Evolutionary conservation across 2,888 invertebrate species (phyloP), one percentile per base, ranked within the genome.

Genomic region (Cheilosia vulpina): DNA sequence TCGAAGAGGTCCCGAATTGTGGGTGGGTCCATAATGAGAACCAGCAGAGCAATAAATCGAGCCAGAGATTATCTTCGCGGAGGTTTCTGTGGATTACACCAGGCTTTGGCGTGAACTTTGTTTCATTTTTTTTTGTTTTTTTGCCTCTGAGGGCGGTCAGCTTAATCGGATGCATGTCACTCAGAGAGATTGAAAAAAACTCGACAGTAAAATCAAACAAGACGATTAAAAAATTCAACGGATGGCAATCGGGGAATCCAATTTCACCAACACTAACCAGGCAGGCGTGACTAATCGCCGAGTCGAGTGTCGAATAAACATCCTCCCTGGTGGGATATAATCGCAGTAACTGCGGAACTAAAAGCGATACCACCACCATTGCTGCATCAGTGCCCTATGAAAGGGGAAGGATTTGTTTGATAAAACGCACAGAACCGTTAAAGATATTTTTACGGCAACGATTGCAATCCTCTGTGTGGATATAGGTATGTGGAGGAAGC

Each of bases 211-310:
- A 55, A 57, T 31, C 52, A 69, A 13, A 69, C 41, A 53, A 17
- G 19, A 11, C 47, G 47, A 47, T 47, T 47, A 47, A 38, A 43
- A 65, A 66, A n/a, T 41, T 60, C 41, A 9, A 38, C 17, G 11
- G 68, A 53, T 58, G 62, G 73, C 52, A 72, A 72, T 60, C 41
- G 38, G 62, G 63, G 66, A 81, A 81, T 85, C 81, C 81, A 85
- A 85, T 85, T 85, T 72, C 43, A 52, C 66, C 62, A 45, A 62
- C 60, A 71, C 76, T 80, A 81, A 81, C 85, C 85, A 85, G 85
- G 85, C 85, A 85, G 85, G 85, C 85, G 85, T 85, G 85, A 81
- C 85, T 85, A 77, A 85, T 85, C 81, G 81, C 76, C 72, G 72
- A 80, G 66, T 71, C 72, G 76, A 80, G 66, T 71, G 63, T 72